Base-by-base conservation (phyloP, 2,113 vertebrate species). In the Rhipidura dahli region DNA sequence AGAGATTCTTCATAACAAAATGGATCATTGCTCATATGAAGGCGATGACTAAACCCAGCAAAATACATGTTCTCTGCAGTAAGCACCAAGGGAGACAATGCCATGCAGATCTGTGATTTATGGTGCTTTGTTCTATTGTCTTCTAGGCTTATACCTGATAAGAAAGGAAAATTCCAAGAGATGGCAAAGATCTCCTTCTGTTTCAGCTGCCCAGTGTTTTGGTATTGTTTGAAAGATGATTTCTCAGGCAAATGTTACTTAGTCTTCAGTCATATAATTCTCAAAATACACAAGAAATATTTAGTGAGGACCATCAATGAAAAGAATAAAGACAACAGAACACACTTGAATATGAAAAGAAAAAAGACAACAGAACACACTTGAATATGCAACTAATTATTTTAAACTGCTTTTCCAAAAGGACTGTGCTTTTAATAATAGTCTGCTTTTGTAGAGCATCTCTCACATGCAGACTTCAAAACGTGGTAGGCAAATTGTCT, bases 401-500 rank as follows among this genome's bases (percentile, higher is more conserved):
- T 95, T 91, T 84, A 42, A 93, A 85, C 70, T 65, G 31, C 39
- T 90, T 93, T 96, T 79, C 60, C 66, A 27, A 76, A 80, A 91
- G 40, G 45, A 49, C 39, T 57, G 22, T 63, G 27, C 49, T 91
- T 91, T 93, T 90, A 87, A 73, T 95, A 72, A 88, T 53, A 63
- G 27, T 17, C 75, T 83, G 54, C 45, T 88, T 94, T 93, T 53
- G 26, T 77, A 65, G 71, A 93, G 35, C 39, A 59, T 80, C 63
- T 93, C 54, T 83, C 47, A 89, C 47, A 77, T 86, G 85, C 11
- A 3, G 63, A 77, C 82, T 93, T 95, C 78, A 86, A 93, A 87
- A 91, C 6, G 5, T 61, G 40, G 70, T 61, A 76, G 70, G 65
- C 70, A 81, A 89, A 76, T 83, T 92, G 86, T 84, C 89, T 89